Evolutionary conservation across 2,797 vertebrate species (phyloP).

Genomic region (Chromobotia macracanthus): DNA sequence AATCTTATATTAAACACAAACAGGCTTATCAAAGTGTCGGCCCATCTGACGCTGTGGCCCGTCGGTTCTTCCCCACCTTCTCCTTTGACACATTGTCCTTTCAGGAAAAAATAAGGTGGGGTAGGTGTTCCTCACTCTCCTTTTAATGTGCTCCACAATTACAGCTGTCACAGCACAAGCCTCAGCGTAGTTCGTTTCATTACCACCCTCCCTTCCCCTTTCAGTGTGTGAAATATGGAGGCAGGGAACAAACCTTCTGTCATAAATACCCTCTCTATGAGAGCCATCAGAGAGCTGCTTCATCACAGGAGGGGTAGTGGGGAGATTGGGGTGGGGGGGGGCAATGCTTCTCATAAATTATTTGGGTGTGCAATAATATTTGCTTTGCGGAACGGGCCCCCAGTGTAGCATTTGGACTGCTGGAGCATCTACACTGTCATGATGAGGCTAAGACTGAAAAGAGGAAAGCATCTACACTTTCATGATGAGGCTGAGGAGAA

Average conservation of each 20-base stretch:
- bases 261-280: slow-evolving; percentile 85
- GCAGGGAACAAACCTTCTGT: slow-evolving; percentile 67
- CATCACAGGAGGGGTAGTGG: slow-evolving; percentile 53
- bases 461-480: background rate
- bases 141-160: slow-evolving; percentile 84
- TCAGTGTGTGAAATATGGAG: slow-evolving; percentile 72
- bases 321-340: slow-evolving; percentile 4
- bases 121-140: slow-evolving; percentile 77
- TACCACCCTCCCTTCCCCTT: slow-evolving; percentile 43
- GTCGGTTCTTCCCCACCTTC: slow-evolving; percentile 65
- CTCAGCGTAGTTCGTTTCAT: slow-evolving; percentile 65
- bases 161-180: slow-evolving; percentile 81
- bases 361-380: slow-evolving; percentile 87
- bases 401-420: slow-evolving; percentile 84
- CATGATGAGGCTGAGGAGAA: background rate
- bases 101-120: slow-evolving; percentile 68
- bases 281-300: slow-evolving; percentile 71
- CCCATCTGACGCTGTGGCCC: slow-evolving; percentile 58
- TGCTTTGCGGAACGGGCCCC: slow-evolving; percentile 78
- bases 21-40: slow-evolving; percentile 70
- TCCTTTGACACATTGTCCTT: slow-evolving; percentile 53
- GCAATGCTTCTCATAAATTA: slow-evolving; percentile 83
- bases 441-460: slow-evolving; percentile 25
- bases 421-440: slow-evolving; percentile 84
- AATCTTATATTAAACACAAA: slow-evolving; percentile 68